Evolutionary conservation across 1,140 invertebrate species (phyloP).

Genomic region (Eciton burchellii): DNA sequence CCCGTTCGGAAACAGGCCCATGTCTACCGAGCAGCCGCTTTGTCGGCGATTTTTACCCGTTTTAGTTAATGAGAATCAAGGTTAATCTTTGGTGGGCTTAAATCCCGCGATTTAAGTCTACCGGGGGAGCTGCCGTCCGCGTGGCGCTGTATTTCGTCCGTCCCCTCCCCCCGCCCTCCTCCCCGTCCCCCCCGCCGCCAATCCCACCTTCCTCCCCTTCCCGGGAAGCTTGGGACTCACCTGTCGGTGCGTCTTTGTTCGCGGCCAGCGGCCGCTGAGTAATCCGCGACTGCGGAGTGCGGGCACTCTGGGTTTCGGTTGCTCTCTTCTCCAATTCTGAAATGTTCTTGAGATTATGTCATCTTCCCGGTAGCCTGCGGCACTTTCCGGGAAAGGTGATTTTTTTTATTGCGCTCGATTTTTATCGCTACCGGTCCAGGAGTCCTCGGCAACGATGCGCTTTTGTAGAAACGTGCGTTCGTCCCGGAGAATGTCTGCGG

Average conservation of each 20-base stretch:
- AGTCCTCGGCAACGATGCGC: too few species aligned
- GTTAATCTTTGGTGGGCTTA: constrained; percentile 76
- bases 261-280: background rate
- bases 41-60: constrained; percentile 62
- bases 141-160: too few species aligned
- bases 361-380: background rate
- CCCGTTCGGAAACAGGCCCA: constrained; percentile 67
- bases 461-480: too few species aligned
- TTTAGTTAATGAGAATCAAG: constrained; percentile 79
- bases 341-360: background rate
- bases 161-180: background rate
- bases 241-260: background rate
- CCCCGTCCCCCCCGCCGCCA: too few species aligned
- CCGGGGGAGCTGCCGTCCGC: background rate
- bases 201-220: background rate
- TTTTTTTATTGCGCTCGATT: background rate
- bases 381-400: background rate
- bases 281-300: background rate
- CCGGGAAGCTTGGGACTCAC: background rate
- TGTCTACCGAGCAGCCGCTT: constrained; percentile 64
- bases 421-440: background rate
- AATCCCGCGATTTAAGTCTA: constrained; percentile 59
- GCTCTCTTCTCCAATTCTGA: background rate
- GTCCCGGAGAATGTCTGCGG: too few species aligned
- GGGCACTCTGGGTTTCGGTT: background rate